Percentiles rank a stretch among this genome's conserved stretches.
phyloP scores from a whole-genome alignment of 2,113 vertebrate genomes.

The Microtus richardsoni region DNA sequence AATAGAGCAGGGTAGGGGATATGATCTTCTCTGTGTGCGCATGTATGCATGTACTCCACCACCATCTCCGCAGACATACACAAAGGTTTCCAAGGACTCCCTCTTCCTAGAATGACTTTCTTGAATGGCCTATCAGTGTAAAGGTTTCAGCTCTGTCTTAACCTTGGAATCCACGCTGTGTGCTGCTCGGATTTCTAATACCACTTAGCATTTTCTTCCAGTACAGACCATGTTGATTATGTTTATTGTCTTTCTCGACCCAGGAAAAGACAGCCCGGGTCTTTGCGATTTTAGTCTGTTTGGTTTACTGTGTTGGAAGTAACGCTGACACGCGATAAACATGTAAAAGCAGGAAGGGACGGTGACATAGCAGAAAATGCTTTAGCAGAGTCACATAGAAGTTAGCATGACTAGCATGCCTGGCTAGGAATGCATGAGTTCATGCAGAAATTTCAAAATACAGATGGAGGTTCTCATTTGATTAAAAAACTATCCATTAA shows the following conservation, averaged over 20 bases:
- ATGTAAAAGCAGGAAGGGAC: background rate
- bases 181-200: background rate
- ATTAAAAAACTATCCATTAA: background rate
- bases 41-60: background rate
- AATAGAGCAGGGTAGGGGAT: background rate
- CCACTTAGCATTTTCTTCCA: background rate
- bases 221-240: background rate
- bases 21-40: background rate
- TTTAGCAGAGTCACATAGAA: background rate
- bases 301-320: background rate
- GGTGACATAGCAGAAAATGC: background rate
- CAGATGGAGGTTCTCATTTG: background rate
- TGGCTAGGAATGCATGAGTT: background rate
- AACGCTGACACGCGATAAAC: background rate
- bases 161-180: background rate
- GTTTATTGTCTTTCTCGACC: background rate
- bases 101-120: background rate
- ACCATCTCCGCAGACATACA: background rate
- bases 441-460: slow-evolving; percentile 2
- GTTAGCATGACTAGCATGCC: background rate
- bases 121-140: too few relatives aligned
- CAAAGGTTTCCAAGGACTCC: background rate
- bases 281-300: background rate
- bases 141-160: background rate
- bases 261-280: background rate